phyloP scores from a whole-genome alignment of 2,888 invertebrate species.

The Leptinotarsa peninsularis region DNA sequence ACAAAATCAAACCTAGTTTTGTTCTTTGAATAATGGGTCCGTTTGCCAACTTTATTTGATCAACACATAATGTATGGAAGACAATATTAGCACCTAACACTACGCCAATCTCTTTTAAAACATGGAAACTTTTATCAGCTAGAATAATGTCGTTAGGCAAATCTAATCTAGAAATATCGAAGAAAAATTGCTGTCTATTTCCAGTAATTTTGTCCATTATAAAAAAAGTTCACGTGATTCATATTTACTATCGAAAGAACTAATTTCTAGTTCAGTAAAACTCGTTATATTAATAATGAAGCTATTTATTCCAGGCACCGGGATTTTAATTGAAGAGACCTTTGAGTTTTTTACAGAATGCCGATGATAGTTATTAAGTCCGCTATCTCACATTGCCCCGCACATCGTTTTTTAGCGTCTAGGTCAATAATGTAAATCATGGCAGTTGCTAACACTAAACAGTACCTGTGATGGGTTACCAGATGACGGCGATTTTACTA shows the following conservation, averaged over 20 bases:
- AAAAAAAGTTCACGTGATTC: not conserved
- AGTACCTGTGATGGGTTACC: too few relatives aligned
- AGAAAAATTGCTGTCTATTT: not conserved
- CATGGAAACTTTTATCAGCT: slow-evolving; percentile 28
- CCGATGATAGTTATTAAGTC: slow-evolving; percentile 28
- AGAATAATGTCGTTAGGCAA: slow-evolving; percentile 1
- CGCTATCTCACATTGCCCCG: not conserved
- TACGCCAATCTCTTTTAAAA: slow-evolving; percentile 23
- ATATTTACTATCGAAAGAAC: not conserved
- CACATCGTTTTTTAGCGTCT: not conserved
- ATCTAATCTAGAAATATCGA: slow-evolving; percentile 4
- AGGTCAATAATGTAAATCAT: slow-evolving; percentile 27
- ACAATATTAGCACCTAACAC: slow-evolving; percentile 32
- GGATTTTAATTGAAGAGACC: not conserved
- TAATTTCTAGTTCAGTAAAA: not conserved
- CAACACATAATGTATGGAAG: slow-evolving; percentile 24
- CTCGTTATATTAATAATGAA: not conserved
- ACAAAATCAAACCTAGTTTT: not conserved
- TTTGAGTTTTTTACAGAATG: slow-evolving; percentile 18
- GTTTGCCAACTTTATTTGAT: not conserved
- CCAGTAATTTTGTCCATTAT: slow-evolving; percentile 16
- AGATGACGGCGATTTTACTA: too few relatives aligned
- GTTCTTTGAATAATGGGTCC: not conserved
- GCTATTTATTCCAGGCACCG: slow-evolving; percentile 14
- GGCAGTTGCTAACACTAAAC: slow-evolving; percentile 24